Percentiles rank a stretch among this genome's conserved stretches.
These are phyloP conservation scores for Canis aureus DNA, from an alignment of 2,113 vertebrate species.

Conservation along the genomic window DNA sequence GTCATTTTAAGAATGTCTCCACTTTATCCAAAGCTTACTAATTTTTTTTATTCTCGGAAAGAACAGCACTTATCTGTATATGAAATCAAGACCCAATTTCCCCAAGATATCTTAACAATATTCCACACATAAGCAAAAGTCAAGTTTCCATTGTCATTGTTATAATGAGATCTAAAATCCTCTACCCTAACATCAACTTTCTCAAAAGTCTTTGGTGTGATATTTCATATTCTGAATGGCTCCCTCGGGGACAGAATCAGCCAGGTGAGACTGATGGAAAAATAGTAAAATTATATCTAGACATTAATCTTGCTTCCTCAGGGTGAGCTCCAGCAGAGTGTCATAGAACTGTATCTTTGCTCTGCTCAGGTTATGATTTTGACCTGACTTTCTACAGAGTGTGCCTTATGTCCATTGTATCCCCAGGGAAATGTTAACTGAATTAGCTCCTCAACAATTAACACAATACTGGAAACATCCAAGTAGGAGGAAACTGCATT, in stretches of 20 bases:
- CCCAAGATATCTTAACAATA: not conserved
- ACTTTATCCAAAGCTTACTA: not conserved
- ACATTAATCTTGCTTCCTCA: not conserved
- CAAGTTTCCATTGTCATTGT: not conserved
- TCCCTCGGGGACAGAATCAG: not conserved
- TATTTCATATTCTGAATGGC: not conserved
- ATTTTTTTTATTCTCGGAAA: not conserved
- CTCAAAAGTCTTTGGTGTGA: not conserved
- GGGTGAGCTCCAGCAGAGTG: not conserved
- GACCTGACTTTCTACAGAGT: not conserved
- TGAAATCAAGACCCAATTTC: not conserved
- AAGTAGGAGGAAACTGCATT: not conserved
- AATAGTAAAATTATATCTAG: not conserved
- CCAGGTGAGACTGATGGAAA: not conserved
- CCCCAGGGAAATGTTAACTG: not conserved
- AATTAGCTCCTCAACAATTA: not conserved
- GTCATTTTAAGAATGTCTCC: not conserved
- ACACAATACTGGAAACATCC: not conserved
- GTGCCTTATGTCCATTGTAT: not conserved
- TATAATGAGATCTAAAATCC: conserved; percentile 1
- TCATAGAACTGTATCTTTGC: not conserved
- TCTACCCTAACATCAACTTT: not conserved
- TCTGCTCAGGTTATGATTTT: not conserved
- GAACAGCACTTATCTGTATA: not conserved
- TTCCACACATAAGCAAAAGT: not conserved